phyloP scores from a whole-genome alignment of 2,113 vertebrate genomes.

The Lontra canadensis region DNA sequence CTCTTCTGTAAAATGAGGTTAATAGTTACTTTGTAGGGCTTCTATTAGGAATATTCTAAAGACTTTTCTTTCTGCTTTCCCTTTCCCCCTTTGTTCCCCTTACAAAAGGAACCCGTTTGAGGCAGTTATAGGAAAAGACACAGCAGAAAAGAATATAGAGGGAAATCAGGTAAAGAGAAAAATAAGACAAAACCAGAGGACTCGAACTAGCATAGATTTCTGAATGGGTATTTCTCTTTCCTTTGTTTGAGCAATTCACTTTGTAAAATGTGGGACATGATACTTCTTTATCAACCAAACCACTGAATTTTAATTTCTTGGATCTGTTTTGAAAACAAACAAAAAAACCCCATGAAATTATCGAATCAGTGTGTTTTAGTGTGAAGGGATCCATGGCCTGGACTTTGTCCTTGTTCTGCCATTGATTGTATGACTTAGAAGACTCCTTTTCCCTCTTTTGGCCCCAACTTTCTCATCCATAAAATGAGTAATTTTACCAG shows the following conservation, averaged over 20 bases:
- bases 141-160: neutral
- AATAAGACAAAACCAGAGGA: neutral
- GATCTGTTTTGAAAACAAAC: neutral
- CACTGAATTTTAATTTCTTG: neutral
- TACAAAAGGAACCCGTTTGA: neutral
- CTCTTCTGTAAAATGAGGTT: neutral
- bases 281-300: neutral
- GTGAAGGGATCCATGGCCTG: neutral
- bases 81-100: neutral
- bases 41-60: neutral
- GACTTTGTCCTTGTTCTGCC: neutral
- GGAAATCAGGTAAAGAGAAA: slow-evolving; percentile 29
- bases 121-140: neutral
- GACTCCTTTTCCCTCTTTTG: neutral
- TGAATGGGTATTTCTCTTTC: neutral
- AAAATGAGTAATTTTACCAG: neutral
- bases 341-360: neutral
- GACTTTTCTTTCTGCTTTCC: neutral
- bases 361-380: neutral
- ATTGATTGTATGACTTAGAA: neutral
- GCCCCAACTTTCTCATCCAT: neutral
- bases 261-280: neutral
- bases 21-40: neutral
- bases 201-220: neutral
- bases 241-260: neutral